A percentile compares a stretch with the other conserved stretches of the same genome.
Conservation (phyloP, 2,797 vertebrate species). For the Phyllotis vaccarum region DNA sequence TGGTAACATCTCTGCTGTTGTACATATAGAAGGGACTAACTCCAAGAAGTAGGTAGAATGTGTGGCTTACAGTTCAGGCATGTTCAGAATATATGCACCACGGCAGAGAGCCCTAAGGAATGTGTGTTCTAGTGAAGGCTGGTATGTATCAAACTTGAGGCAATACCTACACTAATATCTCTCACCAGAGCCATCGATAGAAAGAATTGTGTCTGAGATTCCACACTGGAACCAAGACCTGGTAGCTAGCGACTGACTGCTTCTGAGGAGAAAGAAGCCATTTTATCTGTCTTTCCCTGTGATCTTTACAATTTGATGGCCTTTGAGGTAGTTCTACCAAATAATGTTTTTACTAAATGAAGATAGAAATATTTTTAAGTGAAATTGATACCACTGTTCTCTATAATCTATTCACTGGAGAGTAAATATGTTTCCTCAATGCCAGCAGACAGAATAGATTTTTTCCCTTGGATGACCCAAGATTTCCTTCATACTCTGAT, state of each 20-base stretch:
- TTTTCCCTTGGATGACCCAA: constrained; percentile 44
- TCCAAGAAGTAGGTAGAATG: fast-evolving
- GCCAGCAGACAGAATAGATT: constrained; percentile 44
- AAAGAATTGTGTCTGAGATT: background rate
- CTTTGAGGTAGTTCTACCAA: background rate
- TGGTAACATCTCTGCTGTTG: background rate
- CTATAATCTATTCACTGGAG: constrained; percentile 54
- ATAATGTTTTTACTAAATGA: background rate
- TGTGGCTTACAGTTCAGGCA: background rate
- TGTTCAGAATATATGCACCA: background rate
- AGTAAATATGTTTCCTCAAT: background rate
- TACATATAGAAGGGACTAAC: background rate
- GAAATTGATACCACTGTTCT: constrained; percentile 67
- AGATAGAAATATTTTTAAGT: background rate
- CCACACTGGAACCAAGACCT: background rate
- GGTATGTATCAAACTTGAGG: no score
- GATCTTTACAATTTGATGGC: background rate
- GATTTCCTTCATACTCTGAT: constrained; percentile 75
- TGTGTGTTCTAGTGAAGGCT: background rate
- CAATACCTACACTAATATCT: background rate
- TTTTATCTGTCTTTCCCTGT: background rate
- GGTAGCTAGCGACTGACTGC: no score
- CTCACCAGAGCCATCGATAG: background rate
- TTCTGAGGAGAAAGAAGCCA: background rate
- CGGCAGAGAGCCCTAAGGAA: background rate